Evolutionary conservation across 1,140 invertebrate species (phyloP), one percentile per base, ranked within the genome.

Genomic region (Drosophila azteca): DNA sequence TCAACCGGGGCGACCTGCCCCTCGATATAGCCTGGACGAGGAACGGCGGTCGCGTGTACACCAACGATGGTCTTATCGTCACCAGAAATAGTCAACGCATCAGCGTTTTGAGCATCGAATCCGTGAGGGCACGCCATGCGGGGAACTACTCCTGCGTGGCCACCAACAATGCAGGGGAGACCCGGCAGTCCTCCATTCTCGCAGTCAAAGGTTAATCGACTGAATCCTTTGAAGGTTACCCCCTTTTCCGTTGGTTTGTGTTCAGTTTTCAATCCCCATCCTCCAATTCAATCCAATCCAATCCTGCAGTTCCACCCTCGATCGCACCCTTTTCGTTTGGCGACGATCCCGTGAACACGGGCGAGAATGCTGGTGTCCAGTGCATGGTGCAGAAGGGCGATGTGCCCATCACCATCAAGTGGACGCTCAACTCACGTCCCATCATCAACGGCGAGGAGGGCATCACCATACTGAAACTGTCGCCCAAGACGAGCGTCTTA

Each of bases 1-100:
- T 98, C 9, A 95, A 95, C 73, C 97, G 97, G 91, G 96, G 97
- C 35, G 96, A 97, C 90, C 93, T 95, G 60, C 96, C 97, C 1
- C 93, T 97, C 55, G 94, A 95, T 53, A 96, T 97, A 70, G 92
- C 93, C 44, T 97, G 96, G 96, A 91, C 90, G 24, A 92, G 92
- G 51, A 90, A 93, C 39, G 85, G 89, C 24, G 82, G 85, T 29
- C 79, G 89, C 22, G 78, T 92, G 49, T 87, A 76, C 69, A 90
- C 79, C 72, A 91, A 79, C 64, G 92, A 90, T 82, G 92, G 91
- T 20, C 92, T 95, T 35, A 92, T 93, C 3, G 92, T 94, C 26
- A 93, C 93, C 26, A 94, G 93, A 54, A 94, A 93, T 57, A 95
- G 93, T 87, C 94, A 95, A 87, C 93, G 94, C 71, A 94, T 94